These are phyloP conservation scores for Neosilurus mollespiculum DNA, from an alignment of 2,797 vertebrate genomes.

Conservation along the genomic window DNA sequence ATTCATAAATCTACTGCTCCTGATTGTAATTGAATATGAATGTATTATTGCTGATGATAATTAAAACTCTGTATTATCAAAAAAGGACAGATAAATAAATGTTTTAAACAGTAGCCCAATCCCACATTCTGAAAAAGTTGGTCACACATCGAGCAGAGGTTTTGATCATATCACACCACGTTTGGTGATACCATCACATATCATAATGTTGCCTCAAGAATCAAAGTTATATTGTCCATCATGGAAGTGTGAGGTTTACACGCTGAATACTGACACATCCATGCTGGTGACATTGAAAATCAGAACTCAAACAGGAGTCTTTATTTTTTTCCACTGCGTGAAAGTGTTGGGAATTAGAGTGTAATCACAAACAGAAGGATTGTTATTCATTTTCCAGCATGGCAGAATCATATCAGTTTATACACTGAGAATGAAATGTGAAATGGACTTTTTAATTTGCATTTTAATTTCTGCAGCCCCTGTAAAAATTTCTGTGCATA, in stretches of 20 bases:
- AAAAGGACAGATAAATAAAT: neutral
- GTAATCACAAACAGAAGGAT: neutral
- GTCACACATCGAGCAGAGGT: neutral
- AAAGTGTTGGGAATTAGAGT: neutral
- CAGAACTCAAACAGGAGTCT: neutral
- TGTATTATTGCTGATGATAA: neutral
- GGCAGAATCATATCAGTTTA: neutral
- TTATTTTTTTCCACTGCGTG: neutral
- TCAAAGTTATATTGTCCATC: neutral
- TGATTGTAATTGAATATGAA: neutral
- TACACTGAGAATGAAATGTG: neutral
- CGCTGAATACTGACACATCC: neutral
- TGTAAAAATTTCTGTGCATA: no score
- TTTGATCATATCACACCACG: neutral
- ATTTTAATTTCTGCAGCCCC: neutral
- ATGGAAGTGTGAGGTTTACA: neutral
- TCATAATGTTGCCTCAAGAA: neutral
- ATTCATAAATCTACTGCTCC: neutral
- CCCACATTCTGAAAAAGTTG: neutral
- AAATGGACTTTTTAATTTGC: neutral
- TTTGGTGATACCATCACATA: neutral
- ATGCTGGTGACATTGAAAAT: neutral
- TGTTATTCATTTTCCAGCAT: neutral
- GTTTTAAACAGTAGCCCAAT: neutral
- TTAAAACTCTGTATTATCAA: neutral